Conservation (phyloP, 1,140 invertebrate genomes). For the Drosophila nebulosa region DNA sequence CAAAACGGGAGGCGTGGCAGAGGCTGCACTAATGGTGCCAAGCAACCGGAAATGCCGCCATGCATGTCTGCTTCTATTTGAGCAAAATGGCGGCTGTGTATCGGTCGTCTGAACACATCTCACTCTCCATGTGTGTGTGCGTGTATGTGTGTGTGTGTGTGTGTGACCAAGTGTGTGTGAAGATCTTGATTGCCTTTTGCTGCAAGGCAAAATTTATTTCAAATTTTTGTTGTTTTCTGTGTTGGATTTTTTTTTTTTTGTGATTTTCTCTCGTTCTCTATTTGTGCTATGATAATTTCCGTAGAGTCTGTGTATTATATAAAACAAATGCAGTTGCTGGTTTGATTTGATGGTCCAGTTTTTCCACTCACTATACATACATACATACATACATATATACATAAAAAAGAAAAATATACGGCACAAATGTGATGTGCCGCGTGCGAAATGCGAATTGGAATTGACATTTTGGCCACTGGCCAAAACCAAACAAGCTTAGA, state of each 20-base stretch:
- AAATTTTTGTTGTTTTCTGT: neutral
- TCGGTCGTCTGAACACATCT: conserved; percentile 20
- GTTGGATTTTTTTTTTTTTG: conserved; percentile 7
- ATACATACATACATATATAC: too few species aligned
- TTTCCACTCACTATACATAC: neutral
- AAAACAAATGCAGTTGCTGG: conserved; percentile 62
- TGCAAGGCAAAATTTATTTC: conserved; percentile 44
- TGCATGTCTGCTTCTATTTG: conserved; percentile 66
- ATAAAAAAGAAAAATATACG: neutral
- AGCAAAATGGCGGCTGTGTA: conserved; percentile 67
- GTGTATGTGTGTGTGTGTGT: neutral
- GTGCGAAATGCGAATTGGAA: conserved; percentile 50
- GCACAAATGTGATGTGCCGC: conserved; percentile 50
- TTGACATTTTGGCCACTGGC: conserved; percentile 68
- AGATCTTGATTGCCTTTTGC: conserved; percentile 75
- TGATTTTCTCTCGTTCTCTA: conserved; percentile 9
- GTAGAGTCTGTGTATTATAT: conserved; percentile 49
- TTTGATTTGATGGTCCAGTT: conserved; percentile 52
- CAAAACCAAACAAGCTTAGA: conserved; percentile 29
- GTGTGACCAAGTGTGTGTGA: conserved; percentile 25
- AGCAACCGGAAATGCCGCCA: conserved; percentile 77
- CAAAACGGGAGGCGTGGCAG: conserved; percentile 49
- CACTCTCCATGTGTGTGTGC: neutral
- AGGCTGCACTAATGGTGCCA: conserved; percentile 74
- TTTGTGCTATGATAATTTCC: conserved; percentile 74